These are phyloP conservation scores for Mesitornis unicolor DNA, from an alignment of 2,113 vertebrate species.

Conservation along the genomic window DNA sequence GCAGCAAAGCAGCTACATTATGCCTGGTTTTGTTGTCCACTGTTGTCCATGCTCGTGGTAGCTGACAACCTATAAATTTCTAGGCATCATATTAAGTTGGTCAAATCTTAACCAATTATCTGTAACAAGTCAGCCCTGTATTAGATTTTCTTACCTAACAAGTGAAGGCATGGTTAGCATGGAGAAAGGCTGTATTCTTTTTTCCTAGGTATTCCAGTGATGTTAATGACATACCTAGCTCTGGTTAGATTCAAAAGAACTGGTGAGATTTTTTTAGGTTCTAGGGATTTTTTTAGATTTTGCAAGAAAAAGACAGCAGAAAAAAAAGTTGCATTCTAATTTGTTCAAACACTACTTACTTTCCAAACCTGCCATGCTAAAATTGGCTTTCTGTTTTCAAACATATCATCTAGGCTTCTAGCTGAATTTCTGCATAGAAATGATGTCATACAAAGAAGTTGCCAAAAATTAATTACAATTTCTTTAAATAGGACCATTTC, in stretches of 20 bases:
- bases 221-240: neutral
- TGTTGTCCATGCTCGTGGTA: fast-evolving
- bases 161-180: neutral
- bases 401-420: neutral
- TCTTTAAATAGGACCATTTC: neutral
- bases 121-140: neutral
- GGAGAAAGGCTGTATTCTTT: neutral
- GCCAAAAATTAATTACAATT: neutral
- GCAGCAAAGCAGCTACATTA: neutral
- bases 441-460: neutral
- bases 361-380: neutral
- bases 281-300: neutral
- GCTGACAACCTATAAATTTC: neutral
- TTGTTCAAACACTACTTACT: neutral
- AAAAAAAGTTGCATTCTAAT: neutral
- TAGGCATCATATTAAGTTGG: neutral
- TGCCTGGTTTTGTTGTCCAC: neutral
- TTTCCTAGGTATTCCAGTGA: neutral
- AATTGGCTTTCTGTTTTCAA: constrained; percentile 6
- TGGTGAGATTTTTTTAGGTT: neutral
- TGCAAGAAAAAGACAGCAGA: neutral
- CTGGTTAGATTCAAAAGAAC: neutral
- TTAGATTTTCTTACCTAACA: neutral
- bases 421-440: neutral
- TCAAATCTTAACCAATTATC: neutral